Base-by-base conservation (phyloP, 2,888 invertebrate genomes). In the Mimumesa dahlbomi region DNA sequence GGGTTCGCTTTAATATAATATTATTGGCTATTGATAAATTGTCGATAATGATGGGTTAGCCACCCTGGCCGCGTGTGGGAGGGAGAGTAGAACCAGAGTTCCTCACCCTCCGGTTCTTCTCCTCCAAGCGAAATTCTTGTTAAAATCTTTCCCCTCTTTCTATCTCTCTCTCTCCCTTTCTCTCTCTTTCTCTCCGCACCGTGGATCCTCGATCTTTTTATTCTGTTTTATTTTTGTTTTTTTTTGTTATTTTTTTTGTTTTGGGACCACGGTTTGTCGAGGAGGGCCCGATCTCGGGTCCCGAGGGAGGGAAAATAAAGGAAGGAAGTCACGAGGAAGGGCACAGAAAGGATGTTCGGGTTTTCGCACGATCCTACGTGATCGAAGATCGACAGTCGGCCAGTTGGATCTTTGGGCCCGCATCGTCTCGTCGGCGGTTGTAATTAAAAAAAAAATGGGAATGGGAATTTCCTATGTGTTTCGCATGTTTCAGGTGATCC, bases 21-120 rank as follows among this genome's bases (percentile, higher is more conserved):
- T 89, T 89, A 89, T 89, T 88, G 89, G 88, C 89, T 88, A 89
- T 89, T 89, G 88, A 89, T 89, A 88, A 89, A 89, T 89, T 88
- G 88, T 88, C 89, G 87, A 89, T 89, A 89, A 89, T 89, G 87
- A 88, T 87, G 87, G 88, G 88, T 88, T 89, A 86, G 85, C 79
- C 80, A 80, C 81, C 79, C 79, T 31, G 69, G 63, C 62, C 58
- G 79, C 81, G 66, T 54, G 72, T 82, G 84, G 80, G 84, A 84
- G 85, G 82, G 82, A 82, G 82, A 79, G n/a, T n/a, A n/a, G 73
- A 59, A 66, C 64, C 58, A 76, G 74, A 63, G 67, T 68, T 70
- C 63, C 16, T 21, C 16, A 16, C 43, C 22, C 19, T 16, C 36
- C 49, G 50, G 31, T 29, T 54, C 63, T 57, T 53, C 65, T 71